phyloP scores from a whole-genome alignment of 2,113 vertebrate species.

The Helogale parvula region DNA sequence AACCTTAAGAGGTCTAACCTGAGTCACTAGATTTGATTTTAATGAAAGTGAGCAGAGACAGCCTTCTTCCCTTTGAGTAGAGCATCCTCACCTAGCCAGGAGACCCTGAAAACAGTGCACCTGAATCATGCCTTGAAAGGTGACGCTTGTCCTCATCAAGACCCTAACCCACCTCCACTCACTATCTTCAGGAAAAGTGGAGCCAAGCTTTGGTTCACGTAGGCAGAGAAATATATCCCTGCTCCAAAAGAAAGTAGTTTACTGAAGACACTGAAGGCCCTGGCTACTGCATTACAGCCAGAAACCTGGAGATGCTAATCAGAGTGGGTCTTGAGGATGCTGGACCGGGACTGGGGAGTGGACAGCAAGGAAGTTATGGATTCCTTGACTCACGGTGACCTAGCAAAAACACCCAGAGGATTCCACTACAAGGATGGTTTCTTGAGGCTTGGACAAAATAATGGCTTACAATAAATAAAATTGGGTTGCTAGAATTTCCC shows the following conservation, averaged over 20 bases:
- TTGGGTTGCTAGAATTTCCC: background rate
- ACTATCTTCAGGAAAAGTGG: background rate
- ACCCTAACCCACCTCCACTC: background rate
- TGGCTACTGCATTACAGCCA: background rate
- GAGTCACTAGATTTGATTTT: background rate
- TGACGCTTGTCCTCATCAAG: background rate
- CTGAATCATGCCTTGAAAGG: background rate
- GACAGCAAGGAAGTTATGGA: background rate
- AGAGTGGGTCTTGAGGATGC: background rate
- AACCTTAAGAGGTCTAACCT: background rate
- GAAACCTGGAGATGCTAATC: background rate
- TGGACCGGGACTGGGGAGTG: background rate
- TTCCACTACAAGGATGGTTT: background rate
- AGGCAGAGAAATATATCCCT: background rate
- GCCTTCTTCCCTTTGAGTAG: background rate
- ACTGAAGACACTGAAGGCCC: background rate
- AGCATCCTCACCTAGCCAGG: background rate
- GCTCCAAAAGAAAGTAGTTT: background rate
- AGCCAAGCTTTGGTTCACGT: background rate
- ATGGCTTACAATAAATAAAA: background rate
- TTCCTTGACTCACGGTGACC: background rate
- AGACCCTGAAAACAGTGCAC: background rate
- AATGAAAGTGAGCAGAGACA: background rate
- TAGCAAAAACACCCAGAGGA: background rate
- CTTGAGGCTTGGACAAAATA: conserved; percentile 14